Percentiles rank a stretch among this genome's conserved stretches.
Evolutionary conservation across 2,888 invertebrate species (phyloP).

Genomic region (Cinara cedri): DNA sequence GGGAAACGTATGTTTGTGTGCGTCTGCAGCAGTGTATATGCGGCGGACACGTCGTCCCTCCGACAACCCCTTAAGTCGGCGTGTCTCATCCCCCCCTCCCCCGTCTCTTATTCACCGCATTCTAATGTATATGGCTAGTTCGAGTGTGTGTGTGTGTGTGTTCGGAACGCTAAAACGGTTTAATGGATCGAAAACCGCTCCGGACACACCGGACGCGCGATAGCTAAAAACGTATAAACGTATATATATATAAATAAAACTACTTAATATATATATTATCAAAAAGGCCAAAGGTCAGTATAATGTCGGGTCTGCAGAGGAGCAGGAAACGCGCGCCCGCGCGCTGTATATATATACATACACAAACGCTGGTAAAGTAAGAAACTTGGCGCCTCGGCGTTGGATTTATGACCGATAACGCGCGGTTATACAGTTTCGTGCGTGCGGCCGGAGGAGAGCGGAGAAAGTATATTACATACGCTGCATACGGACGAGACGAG

Average conservation of each 20-base stretch:
- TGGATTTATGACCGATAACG: constrained; percentile 44
- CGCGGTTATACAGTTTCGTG: too few species aligned
- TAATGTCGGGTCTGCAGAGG: constrained; percentile 46
- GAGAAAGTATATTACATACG: too few species aligned
- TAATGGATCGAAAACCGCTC: constrained; percentile 57
- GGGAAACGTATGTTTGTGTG: background rate
- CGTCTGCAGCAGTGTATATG: background rate
- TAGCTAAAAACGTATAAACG: constrained; percentile 14
- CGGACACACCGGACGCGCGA: constrained; percentile 49
- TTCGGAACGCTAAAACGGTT: constrained; percentile 53
- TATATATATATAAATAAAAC: constrained; percentile 5
- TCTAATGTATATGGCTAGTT: background rate
- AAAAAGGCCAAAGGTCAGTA: constrained; percentile 51
- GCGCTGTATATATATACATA: too few species aligned
- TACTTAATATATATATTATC: constrained; percentile 45
- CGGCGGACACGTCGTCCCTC: background rate
- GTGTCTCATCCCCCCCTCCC: background rate
- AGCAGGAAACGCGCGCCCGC: constrained; percentile 54
- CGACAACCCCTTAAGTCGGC: constrained; percentile 23
- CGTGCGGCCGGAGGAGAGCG: background rate
- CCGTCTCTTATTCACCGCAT: too few species aligned
- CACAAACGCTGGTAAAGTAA: constrained; percentile 40
- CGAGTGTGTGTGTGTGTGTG: background rate
- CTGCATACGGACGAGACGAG: too few species aligned
- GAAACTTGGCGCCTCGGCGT: constrained; percentile 53